Base-by-base conservation (phyloP, 2,797 vertebrate genomes). In the Diplodus puntazzo region DNA sequence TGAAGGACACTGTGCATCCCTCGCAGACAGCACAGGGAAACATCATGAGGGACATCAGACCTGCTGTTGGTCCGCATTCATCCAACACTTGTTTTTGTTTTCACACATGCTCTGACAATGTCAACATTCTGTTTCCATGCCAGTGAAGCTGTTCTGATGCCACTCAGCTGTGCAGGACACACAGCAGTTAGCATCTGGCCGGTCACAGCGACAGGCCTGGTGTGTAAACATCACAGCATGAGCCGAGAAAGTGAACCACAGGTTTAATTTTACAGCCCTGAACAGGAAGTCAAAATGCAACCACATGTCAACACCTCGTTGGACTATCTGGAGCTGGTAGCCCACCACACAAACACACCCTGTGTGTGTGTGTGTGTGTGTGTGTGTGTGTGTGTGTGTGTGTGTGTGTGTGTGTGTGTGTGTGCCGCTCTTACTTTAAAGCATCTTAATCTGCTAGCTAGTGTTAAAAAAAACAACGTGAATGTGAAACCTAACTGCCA, bases 241-340 rank as follows among this genome's bases (percentile, higher is more conserved):
- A 20, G 20, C 25, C 1, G 45, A 52, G 11, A 64, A 70, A 42
- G 39, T 53, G 39, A 45, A 74, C 12, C n/a, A 25, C 13, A 23
- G 21, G 42, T 48, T 58, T 3, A 25, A 60, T 63, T 59, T 48
- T 58, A 30, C 21, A 52, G 16, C 5, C 11, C 17, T 72, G 18
- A 72, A 50, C 16, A 73, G 45, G 46, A 85, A 67, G 49, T 69
- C 20, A 20, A 71, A 69, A 73, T 45, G 3, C 78, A 63, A 50
- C 48, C 61, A 48, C 34, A 62, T 52, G 46, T 68, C 39, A 54
- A 43, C 65, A 54, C 57, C 39, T 16, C 57, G 14, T 49, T 14
- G 17, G 17, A 43, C 2, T 16, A 1, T 21, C 14, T 18, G 9
- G 11, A 12, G 27, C 39, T 17, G 21, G 5, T 48, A 43, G 17